Conservation (phyloP, 2,113 vertebrate species). For the Naja naja region DNA sequence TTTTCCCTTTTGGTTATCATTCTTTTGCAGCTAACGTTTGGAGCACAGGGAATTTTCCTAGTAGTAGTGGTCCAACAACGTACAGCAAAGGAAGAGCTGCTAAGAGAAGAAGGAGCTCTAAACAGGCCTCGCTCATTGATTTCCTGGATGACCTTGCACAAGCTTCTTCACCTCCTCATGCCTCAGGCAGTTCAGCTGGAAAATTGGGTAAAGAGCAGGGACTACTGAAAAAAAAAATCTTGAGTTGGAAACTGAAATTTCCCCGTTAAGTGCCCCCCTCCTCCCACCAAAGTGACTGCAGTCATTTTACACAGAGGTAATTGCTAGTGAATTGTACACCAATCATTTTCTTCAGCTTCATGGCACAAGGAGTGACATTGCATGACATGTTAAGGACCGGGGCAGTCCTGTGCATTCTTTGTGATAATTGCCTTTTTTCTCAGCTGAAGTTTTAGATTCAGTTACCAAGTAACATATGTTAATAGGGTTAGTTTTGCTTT, state of each 20-base stretch:
- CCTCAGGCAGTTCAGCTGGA: constrained; percentile 70
- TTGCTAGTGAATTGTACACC: constrained; percentile 57
- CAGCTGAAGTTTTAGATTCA: constrained; percentile 40
- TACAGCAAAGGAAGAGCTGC: constrained; percentile 48
- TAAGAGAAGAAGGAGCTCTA: constrained; percentile 57
- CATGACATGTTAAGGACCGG: constrained; percentile 48
- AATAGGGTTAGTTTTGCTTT: neutral
- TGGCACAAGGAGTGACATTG: constrained; percentile 56
- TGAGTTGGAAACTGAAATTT: constrained; percentile 66
- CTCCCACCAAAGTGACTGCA: constrained; percentile 44
- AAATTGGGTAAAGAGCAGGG: constrained; percentile 69
- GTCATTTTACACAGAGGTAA: constrained; percentile 58
- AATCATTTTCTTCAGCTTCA: constrained; percentile 61
- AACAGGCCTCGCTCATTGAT: constrained; percentile 67
- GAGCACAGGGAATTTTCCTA: constrained; percentile 6
- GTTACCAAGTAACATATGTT: neutral
- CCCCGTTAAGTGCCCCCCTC: constrained; percentile 30
- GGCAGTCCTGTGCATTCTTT: constrained; percentile 47
- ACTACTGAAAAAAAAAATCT: constrained; percentile 59
- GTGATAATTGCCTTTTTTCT: constrained; percentile 34
- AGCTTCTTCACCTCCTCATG: constrained; percentile 65
- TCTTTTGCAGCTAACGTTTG: constrained; percentile 25
- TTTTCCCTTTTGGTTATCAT: constrained; percentile 50
- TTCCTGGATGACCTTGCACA: constrained; percentile 58
- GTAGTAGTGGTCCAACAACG: constrained; percentile 36